Evolutionary conservation across 2,113 vertebrate genomes (phyloP).

Genomic region (Formicarius rufipectus): DNA sequence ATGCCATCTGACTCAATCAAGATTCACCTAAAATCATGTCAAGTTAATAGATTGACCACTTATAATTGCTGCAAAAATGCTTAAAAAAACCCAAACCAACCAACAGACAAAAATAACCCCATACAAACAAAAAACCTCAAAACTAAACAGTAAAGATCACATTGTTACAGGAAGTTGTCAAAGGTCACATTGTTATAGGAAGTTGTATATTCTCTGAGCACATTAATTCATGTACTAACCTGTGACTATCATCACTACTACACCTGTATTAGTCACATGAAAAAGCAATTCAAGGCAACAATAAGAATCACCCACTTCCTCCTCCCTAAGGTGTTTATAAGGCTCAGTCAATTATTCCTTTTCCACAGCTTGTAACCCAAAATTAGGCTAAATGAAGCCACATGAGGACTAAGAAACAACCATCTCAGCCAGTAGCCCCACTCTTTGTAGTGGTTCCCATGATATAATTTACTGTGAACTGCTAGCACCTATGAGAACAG

Average conservation of each 20-base stretch:
- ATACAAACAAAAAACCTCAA: too few relatives aligned
- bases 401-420: background rate
- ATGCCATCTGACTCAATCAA: background rate
- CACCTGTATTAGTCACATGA: background rate
- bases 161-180: background rate
- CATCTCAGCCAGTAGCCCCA: background rate
- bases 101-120: too few relatives aligned
- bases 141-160: too few relatives aligned
- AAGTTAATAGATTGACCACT: background rate
- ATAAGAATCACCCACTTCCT: background rate
- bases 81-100: too few relatives aligned
- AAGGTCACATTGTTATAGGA: background rate
- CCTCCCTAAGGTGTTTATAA: background rate
- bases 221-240: background rate
- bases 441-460: background rate
- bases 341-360: background rate
- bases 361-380: background rate
- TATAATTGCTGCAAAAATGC: background rate
- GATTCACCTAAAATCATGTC: background rate
- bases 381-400: background rate
- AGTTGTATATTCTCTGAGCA: background rate
- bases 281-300: background rate
- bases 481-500: background rate
- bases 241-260: background rate
- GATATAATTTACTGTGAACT: background rate